Evolutionary conservation across 2,113 vertebrate species (phyloP).

Genomic region (Nothoprocta perdicaria): DNA sequence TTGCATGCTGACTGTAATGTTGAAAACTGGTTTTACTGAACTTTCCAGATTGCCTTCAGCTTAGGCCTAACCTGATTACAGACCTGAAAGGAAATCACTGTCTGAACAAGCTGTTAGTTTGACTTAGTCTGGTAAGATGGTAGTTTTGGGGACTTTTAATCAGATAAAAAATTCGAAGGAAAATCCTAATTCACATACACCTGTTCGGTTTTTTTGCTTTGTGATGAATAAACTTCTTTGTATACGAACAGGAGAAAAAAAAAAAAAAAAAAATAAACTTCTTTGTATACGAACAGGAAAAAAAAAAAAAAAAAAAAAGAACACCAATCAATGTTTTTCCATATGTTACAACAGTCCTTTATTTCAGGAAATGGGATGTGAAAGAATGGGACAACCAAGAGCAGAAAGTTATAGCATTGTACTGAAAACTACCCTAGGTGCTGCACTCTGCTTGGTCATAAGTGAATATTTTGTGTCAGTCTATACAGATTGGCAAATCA

Average conservation of each 20-base stretch:
- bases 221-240: background rate
- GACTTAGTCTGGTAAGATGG: background rate
- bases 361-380: background rate
- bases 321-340: background rate
- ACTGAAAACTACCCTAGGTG: background rate
- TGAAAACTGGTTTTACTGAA: background rate
- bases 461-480: background rate
- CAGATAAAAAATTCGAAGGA: background rate
- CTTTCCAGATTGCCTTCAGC: background rate
- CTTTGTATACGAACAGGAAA: background rate
- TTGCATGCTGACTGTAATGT: background rate
- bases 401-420: rapidly evolving
- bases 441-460: background rate
- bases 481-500: background rate
- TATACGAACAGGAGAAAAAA: background rate
- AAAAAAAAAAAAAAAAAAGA: background rate
- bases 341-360: background rate
- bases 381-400: background rate
- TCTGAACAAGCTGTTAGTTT: background rate
- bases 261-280: background rate
- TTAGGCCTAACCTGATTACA: background rate
- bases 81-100: background rate
- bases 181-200: background rate
- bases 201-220: background rate
- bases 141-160: background rate